A percentile compares a stretch with the other conserved stretches of the same genome.
These are phyloP conservation scores for Ditula angustiorana DNA, from an alignment of 2,888 invertebrate genomes.

Conservation along the genomic window DNA sequence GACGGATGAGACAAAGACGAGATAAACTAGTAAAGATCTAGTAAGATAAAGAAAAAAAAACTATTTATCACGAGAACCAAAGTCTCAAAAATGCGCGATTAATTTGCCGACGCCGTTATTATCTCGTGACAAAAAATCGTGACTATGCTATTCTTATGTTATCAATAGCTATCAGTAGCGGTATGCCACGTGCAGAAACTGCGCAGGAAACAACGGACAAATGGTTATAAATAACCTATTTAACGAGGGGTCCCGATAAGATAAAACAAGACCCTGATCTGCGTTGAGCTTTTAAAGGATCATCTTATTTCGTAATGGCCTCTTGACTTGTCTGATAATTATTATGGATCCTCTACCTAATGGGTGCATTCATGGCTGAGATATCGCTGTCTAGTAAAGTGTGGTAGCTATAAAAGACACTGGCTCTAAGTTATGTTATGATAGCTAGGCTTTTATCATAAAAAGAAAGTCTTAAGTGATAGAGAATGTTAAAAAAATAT, in stretches of 20 bases:
- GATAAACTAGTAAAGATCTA: too few species aligned
- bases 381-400: background rate
- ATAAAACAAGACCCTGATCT: conserved; percentile 22
- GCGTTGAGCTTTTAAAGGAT: conserved; percentile 44
- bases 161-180: conserved; percentile 24
- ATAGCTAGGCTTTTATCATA: background rate
- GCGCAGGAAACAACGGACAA: conserved; percentile 27
- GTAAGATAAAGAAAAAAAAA: too few species aligned
- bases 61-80: background rate
- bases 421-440: background rate
- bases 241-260: conserved; percentile 45
- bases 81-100: background rate
- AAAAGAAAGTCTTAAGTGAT: too few species aligned
- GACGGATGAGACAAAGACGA: too few species aligned
- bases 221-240: conserved; percentile 24
- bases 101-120: background rate
- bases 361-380: conserved; percentile 3
- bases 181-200: conserved; percentile 29
- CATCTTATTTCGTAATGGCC: conserved; percentile 46
- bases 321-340: conserved; percentile 42
- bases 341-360: background rate
- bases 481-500: too few species aligned
- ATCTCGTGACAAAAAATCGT: conserved; percentile 16
- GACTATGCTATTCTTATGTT: conserved; percentile 16
- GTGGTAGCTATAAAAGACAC: background rate